A percentile compares a stretch with the other conserved stretches of the same genome.
These are phyloP conservation scores for Tichodroma muraria DNA, from an alignment of 2,113 vertebrate genomes.

Conservation along the genomic window DNA sequence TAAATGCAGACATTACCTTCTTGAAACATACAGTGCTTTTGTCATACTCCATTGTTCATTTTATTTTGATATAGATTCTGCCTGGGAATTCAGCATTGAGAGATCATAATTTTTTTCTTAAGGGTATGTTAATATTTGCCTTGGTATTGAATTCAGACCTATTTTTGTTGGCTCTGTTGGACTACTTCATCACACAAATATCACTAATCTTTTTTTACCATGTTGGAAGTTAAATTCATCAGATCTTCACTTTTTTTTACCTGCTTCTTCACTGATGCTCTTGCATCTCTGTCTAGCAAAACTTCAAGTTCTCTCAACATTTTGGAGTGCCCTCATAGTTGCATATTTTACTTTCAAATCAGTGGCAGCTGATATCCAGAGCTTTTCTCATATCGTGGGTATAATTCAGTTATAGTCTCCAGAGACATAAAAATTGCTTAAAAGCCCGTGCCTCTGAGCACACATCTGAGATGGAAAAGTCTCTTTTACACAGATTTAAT, in stretches of 20 bases:
- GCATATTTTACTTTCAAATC: background rate
- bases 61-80: background rate
- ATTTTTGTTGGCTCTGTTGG: background rate
- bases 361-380: background rate
- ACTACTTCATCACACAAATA: background rate
- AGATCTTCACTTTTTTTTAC: background rate
- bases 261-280: background rate
- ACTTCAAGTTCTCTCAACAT: background rate
- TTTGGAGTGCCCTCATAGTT: background rate
- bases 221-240: background rate
- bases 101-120: background rate
- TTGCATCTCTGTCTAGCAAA: background rate
- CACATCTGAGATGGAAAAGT: background rate
- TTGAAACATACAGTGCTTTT: background rate
- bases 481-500: background rate
- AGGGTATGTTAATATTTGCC: background rate
- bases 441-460: background rate
- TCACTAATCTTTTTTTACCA: background rate
- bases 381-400: background rate
- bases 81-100: background rate
- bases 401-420: background rate
- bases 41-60: background rate
- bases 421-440: background rate
- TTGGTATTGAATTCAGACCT: background rate
- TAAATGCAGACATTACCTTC: background rate